Evolutionary conservation across 2,797 vertebrate species (phyloP), one percentile per base, ranked within the genome.

Genomic region (Champsocephalus gunnari): DNA sequence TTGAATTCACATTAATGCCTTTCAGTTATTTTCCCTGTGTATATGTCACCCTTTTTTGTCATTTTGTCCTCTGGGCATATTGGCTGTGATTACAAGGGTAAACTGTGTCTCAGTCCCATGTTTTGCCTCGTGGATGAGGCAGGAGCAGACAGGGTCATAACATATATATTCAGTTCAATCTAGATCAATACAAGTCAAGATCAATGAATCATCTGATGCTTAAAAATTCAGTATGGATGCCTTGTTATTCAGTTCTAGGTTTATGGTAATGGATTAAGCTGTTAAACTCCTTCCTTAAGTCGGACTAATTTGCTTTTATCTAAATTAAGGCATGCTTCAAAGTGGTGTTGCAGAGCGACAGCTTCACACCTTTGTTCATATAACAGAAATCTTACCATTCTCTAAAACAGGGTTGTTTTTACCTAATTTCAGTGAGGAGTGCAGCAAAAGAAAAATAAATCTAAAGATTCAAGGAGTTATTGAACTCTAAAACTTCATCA

Each of bases 1-100:
- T 83, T 80, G 65, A 88, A 70, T 68, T 71, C n/a, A 64, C 60
- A 61, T 79, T 81, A 63, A 77, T 82, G 19, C 51, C 67, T 74
- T 76, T 53, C n/a, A 14, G 28, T 71, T 72, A 41, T 57, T 65
- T 68, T 66, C 60, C 16, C 14, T 49, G 4, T 12, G 12, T 50
- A 43, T 68, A 71, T 73, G 45, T 86, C 65, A 65, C 47, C 12
- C 16, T 64, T 66, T 49, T 9, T 19, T 12, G 16, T 71, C 19
- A 24, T 7, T 63, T n/a, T 44, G 54, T 78, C 71, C 78, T 83
- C 19, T 41, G 41, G 59, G 43, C 54, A 64, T 68, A 41, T 55
- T 58, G 50, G 41, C 43, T 61, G 44, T 45, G 55, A 17, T 67
- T 71, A 61, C 14, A 21, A 50, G n/a, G 28, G 21, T 9, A 75